Conservation (phyloP, 2,113 vertebrate genomes). For the Mustelus asterias region DNA sequence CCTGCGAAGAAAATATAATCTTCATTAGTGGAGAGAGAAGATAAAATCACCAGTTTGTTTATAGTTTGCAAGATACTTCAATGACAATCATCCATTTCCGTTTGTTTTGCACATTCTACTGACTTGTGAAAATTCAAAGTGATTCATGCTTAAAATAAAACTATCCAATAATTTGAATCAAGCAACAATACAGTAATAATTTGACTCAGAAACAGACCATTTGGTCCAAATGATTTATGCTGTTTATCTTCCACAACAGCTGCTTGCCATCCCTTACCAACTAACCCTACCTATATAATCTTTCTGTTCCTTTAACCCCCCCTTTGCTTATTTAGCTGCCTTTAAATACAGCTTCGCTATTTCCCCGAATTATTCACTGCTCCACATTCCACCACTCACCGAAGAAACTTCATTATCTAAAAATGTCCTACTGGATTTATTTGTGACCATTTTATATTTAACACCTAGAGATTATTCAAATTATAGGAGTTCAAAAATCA, state of each 20-base stretch:
- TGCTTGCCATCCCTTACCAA: neutral
- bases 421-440: neutral
- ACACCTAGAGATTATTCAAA: neutral
- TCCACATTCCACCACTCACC: neutral
- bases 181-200: neutral
- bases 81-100: neutral
- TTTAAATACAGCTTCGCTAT: neutral
- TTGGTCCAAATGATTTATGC: neutral
- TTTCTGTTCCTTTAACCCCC: neutral
- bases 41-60: neutral
- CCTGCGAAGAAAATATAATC: slow-evolving; percentile 58
- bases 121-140: neutral
- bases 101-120: neutral
- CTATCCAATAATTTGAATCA: neutral
- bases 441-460: neutral
- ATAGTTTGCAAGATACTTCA: neutral
- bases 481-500: neutral
- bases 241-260: neutral
- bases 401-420: neutral
- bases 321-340: neutral
- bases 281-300: neutral
- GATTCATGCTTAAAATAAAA: neutral
- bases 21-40: neutral
- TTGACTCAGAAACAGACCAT: neutral
- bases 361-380: too few relatives aligned